Evolutionary conservation across 1,140 invertebrate species (phyloP).

Genomic region (Dendroctonus valens): DNA sequence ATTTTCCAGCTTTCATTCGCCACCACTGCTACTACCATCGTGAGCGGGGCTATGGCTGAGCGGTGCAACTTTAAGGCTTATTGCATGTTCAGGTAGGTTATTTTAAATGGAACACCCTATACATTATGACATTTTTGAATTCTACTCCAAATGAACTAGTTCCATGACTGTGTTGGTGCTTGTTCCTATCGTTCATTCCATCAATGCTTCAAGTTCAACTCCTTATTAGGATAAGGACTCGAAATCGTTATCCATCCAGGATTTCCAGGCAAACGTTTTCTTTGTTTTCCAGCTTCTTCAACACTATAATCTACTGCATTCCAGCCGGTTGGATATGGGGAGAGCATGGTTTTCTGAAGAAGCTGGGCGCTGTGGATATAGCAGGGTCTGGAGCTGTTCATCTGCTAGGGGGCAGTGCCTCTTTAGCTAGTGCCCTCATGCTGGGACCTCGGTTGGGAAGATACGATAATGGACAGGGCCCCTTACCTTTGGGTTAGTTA

Average conservation of each 20-base stretch:
- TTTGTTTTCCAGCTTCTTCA: slow-evolving; percentile 73
- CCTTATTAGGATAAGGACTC: too few species aligned
- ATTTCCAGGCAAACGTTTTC: neutral
- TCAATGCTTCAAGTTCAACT: too few species aligned
- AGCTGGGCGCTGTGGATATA: slow-evolving; percentile 81
- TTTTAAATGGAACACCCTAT: too few species aligned
- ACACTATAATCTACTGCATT: slow-evolving; percentile 88
- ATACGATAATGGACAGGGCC: slow-evolving; percentile 73
- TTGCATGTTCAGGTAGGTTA: slow-evolving; percentile 79
- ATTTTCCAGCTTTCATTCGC: slow-evolving; percentile 87
- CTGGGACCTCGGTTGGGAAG: slow-evolving; percentile 84
- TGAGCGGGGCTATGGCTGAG: slow-evolving; percentile 87
- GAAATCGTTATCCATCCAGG: too few species aligned
- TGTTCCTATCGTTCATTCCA: too few species aligned
- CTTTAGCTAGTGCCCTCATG: slow-evolving; percentile 86
- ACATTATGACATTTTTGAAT: too few species aligned
- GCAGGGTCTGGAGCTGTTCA: slow-evolving; percentile 92
- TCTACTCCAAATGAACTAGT: too few species aligned
- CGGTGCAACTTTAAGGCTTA: slow-evolving; percentile 89
- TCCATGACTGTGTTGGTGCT: too few species aligned
- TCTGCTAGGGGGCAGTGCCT: slow-evolving; percentile 59
- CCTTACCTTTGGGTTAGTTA: slow-evolving; percentile 65
- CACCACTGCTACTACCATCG: slow-evolving; percentile 89
- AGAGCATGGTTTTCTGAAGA: slow-evolving; percentile 78
- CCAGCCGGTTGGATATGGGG: slow-evolving; percentile 94